Conservation (phyloP, 37 sponge, comb jelly and placozoan genomes). For the Beroe forskalii region DNA sequence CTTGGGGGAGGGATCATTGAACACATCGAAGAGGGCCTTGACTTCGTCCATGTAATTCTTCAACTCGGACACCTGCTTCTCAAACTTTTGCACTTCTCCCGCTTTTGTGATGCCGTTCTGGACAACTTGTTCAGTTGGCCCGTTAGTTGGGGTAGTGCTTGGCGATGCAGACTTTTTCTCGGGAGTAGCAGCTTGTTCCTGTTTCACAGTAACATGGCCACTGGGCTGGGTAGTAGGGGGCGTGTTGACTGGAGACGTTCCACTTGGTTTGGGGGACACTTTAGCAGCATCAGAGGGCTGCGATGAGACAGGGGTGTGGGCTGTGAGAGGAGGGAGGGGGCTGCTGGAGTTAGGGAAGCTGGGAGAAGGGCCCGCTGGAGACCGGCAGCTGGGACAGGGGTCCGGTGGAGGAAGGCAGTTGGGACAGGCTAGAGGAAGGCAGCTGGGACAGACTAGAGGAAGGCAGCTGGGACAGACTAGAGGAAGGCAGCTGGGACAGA, state of each 20-base stretch:
- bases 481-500: conserved; percentile 12
- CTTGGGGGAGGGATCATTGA: conserved; percentile 57
- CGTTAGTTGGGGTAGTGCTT: not conserved
- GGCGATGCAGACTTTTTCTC: not conserved
- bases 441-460: not conserved
- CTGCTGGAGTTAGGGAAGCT: not conserved
- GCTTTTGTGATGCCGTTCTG: conserved; percentile 1
- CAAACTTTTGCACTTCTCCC: conserved; percentile 34
- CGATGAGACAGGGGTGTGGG: not conserved
- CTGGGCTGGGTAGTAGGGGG: not conserved
- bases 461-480: conserved; percentile 7
- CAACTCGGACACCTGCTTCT: conserved; percentile 56
- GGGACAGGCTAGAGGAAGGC: not conserved
- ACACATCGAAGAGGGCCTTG: conserved; percentile 59
- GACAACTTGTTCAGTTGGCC: not conserved
- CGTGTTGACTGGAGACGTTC: not conserved
- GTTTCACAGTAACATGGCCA: not conserved
- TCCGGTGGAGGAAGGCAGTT: not conserved
- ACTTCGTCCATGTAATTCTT: conserved; percentile 65
- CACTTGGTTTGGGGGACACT: not conserved
- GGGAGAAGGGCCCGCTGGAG: not conserved
- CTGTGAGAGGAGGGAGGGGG: not conserved
- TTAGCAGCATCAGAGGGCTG: not conserved
- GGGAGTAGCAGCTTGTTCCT: not conserved
- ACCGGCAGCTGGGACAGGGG: not conserved